Percentiles rank a stretch among this genome's conserved stretches.
Conservation (phyloP, 2,888 invertebrate species). For the Acrobasis repandana region DNA sequence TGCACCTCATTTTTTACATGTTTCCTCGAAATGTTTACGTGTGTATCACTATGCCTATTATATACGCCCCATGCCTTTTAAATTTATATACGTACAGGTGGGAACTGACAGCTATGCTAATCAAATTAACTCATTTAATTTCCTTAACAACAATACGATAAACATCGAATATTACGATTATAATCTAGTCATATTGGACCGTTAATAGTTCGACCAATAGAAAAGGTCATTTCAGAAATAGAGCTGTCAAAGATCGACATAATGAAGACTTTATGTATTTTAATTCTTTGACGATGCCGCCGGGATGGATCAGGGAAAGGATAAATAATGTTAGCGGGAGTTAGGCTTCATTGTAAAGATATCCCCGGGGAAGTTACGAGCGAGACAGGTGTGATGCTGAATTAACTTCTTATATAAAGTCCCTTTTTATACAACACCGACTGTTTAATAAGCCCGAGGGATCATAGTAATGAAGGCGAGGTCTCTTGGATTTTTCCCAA, state of each 20-base stretch:
- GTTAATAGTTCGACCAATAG: conserved; percentile 59
- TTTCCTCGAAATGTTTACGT: conserved; percentile 7
- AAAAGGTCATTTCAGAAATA: conserved; percentile 60
- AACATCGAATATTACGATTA: conserved; percentile 46
- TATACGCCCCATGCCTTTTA: conserved; percentile 7
- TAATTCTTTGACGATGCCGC: conserved; percentile 74
- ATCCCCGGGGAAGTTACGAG: conserved; percentile 77
- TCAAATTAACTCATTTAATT: conserved; percentile 43
- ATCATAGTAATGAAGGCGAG: conserved; percentile 70
- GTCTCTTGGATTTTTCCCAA: conserved; percentile 60
- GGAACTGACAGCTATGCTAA: conserved; percentile 37
- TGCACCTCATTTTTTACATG: conserved; percentile 43
- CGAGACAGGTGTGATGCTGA: conserved; percentile 80
- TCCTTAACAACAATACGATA: conserved; percentile 40
- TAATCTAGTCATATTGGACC: conserved; percentile 39
- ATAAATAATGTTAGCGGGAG: conserved; percentile 65
- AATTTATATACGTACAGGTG: conserved; percentile 39
- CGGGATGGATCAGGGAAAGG: conserved; percentile 58
- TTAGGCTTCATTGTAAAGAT: conserved; percentile 74
- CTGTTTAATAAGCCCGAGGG: conserved; percentile 72
- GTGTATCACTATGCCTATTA: conserved; percentile 3
- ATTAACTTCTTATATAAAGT: conserved; percentile 80
- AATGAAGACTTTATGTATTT: conserved; percentile 72
- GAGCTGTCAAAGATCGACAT: conserved; percentile 72
- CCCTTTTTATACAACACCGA: conserved; percentile 75